Conservation (phyloP, 2,888 invertebrate species). For the Mechanitis mazaeus region DNA sequence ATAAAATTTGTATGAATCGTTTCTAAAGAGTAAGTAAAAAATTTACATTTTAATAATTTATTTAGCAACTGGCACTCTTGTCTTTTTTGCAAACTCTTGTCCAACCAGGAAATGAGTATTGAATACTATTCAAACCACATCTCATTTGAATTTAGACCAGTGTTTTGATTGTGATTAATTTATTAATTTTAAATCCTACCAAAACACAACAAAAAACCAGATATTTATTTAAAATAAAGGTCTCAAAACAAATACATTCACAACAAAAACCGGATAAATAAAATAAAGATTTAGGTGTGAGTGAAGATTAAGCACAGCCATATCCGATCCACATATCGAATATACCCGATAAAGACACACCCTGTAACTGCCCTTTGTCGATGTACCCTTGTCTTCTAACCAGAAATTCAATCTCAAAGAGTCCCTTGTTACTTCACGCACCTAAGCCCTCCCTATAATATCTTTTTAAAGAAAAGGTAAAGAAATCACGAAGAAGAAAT, state of each 20-base stretch:
- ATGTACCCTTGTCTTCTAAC: constrained; percentile 5
- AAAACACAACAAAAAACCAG: too few species aligned
- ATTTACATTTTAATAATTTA: too few species aligned
- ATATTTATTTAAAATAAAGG: too few species aligned
- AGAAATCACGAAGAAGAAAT: neutral
- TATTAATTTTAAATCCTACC: too few species aligned
- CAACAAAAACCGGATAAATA: neutral
- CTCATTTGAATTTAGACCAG: too few species aligned
- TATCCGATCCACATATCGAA: neutral
- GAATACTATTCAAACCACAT: too few species aligned
- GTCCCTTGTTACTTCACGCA: constrained; percentile 1
- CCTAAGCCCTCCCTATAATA: neutral
- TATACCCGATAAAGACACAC: neutral
- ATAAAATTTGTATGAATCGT: too few species aligned
- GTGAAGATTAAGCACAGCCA: neutral
- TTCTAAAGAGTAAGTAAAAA: too few species aligned
- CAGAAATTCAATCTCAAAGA: constrained; percentile 5
- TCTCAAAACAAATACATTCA: neutral
- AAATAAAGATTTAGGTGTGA: neutral
- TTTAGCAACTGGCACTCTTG: too few species aligned
- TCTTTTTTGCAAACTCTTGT: too few species aligned
- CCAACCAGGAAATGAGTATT: too few species aligned
- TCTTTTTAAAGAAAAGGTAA: neutral
- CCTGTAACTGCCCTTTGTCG: constrained; percentile 1
- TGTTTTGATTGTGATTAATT: too few species aligned